Percentiles rank a stretch among this genome's conserved stretches.
Conservation (phyloP, 2,113 vertebrate species). For the Irena cyanogastra region DNA sequence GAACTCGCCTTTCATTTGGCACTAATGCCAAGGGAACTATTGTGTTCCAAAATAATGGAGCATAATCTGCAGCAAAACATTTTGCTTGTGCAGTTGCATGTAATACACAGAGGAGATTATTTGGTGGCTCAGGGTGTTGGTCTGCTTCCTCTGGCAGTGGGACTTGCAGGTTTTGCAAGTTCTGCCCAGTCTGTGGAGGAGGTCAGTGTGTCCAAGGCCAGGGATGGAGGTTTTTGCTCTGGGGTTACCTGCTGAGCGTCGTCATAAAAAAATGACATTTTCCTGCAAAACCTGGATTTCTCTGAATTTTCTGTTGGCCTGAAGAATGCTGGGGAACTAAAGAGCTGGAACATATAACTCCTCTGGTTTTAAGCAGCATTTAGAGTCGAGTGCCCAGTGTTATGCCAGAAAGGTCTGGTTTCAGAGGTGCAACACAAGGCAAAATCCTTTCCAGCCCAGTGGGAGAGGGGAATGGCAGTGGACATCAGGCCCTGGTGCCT, state of each 20-base stretch:
- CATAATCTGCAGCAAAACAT: not conserved
- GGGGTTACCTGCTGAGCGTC: rapidly evolving
- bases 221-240: not conserved
- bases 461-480: not conserved
- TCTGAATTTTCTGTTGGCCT: not conserved
- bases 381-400: not conserved
- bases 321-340: too few species aligned
- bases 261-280: not conserved
- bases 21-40: not conserved
- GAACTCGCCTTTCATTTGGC: not conserved
- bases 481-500: not conserved
- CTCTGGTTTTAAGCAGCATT: not conserved
- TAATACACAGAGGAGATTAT: not conserved
- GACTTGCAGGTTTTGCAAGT: not conserved
- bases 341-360: not conserved
- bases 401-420: not conserved
- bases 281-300: not conserved
- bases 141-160: not conserved
- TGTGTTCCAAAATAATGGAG: not conserved
- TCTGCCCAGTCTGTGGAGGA: rapidly evolving
- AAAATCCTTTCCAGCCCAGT: not conserved
- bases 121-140: not conserved
- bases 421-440: not conserved
- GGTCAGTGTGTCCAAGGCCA: not conserved
- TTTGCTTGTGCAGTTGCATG: not conserved